phyloP scores from a whole-genome alignment of 2,888 invertebrate species.

The Dromius quadrimaculatus region DNA sequence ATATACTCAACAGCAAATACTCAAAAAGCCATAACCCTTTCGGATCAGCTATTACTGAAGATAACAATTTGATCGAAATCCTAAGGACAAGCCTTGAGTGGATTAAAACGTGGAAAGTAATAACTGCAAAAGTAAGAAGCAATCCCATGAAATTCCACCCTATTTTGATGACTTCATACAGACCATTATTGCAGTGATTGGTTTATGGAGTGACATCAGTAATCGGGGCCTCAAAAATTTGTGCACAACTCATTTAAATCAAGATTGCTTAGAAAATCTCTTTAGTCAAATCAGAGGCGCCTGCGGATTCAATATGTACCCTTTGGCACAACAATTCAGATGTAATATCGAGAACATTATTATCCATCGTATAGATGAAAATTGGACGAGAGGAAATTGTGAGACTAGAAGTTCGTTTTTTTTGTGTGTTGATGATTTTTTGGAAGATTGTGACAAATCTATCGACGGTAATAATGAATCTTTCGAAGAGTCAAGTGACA shows the following conservation, averaged over 20 bases:
- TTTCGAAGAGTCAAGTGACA: neutral
- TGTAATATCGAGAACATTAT: conserved; percentile 1
- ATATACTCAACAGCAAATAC: neutral
- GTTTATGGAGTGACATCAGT: conserved; percentile 1
- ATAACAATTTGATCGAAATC: neutral
- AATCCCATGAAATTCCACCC: conserved; percentile 4
- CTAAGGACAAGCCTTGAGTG: neutral
- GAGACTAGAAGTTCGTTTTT: neutral
- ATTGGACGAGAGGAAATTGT: conserved; percentile 6
- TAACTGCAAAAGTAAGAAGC: neutral
- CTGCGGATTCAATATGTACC: conserved; percentile 1
- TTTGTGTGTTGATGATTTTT: conserved; percentile 10
- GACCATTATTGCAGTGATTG: conserved; percentile 4
- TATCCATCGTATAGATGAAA: conserved; percentile 19
- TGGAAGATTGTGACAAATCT: neutral
- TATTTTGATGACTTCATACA: conserved; percentile 21
- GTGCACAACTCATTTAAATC: conserved; percentile 4
- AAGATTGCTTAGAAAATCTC: conserved; percentile 7
- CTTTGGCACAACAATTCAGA: conserved; percentile 8
- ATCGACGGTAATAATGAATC: neutral
- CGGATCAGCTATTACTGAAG: neutral
- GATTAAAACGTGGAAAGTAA: conserved; percentile 1
- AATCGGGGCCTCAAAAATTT: neutral
- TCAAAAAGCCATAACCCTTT: neutral
- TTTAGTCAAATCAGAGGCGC: conserved; percentile 8